phyloP scores from a whole-genome alignment of 2,797 vertebrate species.

The Neosilurus hyrtlii region DNA sequence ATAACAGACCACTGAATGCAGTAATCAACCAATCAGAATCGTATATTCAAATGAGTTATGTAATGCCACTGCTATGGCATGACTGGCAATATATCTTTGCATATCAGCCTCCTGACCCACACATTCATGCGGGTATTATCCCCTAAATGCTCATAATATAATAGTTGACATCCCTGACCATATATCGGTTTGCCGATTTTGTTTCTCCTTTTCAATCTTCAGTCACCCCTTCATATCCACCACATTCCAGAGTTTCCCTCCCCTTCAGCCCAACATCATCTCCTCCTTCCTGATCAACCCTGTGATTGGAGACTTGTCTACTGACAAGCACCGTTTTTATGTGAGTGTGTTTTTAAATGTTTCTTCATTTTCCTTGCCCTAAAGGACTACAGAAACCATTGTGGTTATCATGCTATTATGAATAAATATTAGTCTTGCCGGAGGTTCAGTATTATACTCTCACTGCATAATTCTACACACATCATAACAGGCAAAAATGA shows the following conservation, averaged over 20 bases:
- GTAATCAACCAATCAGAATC: too few relatives aligned
- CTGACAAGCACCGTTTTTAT: slow-evolving; percentile 10
- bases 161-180: background rate
- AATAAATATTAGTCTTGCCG: too few relatives aligned
- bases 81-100: background rate
- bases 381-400: background rate
- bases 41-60: too few relatives aligned
- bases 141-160: background rate
- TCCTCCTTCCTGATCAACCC: slow-evolving; percentile 15
- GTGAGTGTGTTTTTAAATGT: slow-evolving; percentile 24
- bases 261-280: slow-evolving; percentile 40
- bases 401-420: background rate
- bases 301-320: slow-evolving; percentile 26
- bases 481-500: background rate
- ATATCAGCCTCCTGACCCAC: background rate
- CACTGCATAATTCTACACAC: background rate
- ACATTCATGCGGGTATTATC: background rate
- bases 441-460: background rate
- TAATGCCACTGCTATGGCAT: background rate
- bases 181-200: background rate
- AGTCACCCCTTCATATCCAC: slow-evolving; percentile 22
- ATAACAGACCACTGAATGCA: too few relatives aligned
- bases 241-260: slow-evolving; percentile 1
- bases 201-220: slow-evolving; percentile 12
- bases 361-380: background rate